Conservation (phyloP, 2,888 invertebrate genomes). For the Monopis laevigella region DNA sequence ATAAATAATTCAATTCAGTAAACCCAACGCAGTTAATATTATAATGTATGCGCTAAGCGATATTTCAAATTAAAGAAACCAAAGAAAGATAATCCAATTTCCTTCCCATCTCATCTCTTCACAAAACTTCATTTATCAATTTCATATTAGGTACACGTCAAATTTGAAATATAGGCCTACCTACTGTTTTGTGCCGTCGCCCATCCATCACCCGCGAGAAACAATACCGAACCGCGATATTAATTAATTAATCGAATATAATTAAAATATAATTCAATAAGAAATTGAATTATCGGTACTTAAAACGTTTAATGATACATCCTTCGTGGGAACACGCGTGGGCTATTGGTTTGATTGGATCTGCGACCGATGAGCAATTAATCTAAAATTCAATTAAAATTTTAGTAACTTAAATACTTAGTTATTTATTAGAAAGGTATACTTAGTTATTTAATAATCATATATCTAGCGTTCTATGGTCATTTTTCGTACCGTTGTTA, state of each 20-base stretch:
- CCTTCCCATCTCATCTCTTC: constrained; percentile 39
- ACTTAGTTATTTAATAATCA: too few relatives aligned
- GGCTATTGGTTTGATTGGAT: constrained; percentile 23
- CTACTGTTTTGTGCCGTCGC: constrained; percentile 28
- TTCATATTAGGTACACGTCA: constrained; percentile 32
- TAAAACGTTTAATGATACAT: constrained; percentile 4
- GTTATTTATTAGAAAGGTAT: too few relatives aligned
- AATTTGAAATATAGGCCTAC: constrained; percentile 40
- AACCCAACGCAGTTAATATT: not conserved
- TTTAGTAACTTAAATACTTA: too few relatives aligned
- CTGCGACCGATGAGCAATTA: constrained; percentile 39
- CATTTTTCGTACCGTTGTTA: too few relatives aligned
- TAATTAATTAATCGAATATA: constrained; percentile 41
- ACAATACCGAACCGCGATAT: constrained; percentile 27
- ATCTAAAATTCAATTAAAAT: constrained; percentile 52
- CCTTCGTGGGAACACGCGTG: constrained; percentile 30
- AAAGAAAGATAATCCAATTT: constrained; percentile 37
- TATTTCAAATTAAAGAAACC: constrained; percentile 26
- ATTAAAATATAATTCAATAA: constrained; percentile 57
- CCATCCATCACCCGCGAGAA: constrained; percentile 21
- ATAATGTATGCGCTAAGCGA: constrained; percentile 15
- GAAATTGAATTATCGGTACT: constrained; percentile 35
- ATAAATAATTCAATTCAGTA: too few relatives aligned
- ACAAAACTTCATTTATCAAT: constrained; percentile 37
- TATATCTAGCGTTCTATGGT: too few relatives aligned